These are phyloP conservation scores for Cyprinodon brontotheroides DNA, from an alignment of 2,113 vertebrate genomes.

Conservation along the genomic window DNA sequence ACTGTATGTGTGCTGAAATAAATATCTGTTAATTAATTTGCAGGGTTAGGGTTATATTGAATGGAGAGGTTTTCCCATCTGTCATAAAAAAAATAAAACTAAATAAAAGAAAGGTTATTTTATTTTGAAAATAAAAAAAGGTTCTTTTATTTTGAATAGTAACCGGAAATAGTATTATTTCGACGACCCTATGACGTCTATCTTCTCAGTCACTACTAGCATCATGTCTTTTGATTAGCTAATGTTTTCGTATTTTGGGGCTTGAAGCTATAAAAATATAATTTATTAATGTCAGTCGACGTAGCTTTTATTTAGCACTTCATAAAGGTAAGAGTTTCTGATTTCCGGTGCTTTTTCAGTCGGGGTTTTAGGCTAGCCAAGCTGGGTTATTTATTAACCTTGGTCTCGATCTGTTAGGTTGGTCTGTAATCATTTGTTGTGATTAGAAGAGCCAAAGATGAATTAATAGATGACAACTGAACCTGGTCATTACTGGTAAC, in stretches of 20 bases:
- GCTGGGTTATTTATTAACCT: neutral
- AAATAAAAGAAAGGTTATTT: neutral
- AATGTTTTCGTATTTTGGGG: neutral
- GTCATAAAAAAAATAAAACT: neutral
- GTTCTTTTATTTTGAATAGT: conserved; percentile 16
- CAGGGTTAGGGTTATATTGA: neutral
- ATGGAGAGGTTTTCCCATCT: neutral
- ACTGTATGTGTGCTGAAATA: too few species aligned
- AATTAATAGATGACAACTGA: neutral
- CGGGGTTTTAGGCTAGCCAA: neutral
- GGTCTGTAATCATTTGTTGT: neutral
- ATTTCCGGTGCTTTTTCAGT: neutral
- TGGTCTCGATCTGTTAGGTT: neutral
- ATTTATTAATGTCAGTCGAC: neutral
- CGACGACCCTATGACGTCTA: neutral
- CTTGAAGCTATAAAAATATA: neutral
- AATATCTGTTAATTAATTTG: neutral
- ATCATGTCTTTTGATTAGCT: conserved; percentile 16
- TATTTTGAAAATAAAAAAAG: neutral
- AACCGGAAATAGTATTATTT: conserved; percentile 15
- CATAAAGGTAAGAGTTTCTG: conserved; percentile 33
- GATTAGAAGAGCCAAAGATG: neutral
- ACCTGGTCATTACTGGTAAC: neutral
- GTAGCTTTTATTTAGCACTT: neutral
- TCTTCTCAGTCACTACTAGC: neutral